Evolutionary conservation across 2,113 vertebrate species (phyloP), one percentile per base, ranked within the genome.

Genomic region (Microcebus lehilahytsara): DNA sequence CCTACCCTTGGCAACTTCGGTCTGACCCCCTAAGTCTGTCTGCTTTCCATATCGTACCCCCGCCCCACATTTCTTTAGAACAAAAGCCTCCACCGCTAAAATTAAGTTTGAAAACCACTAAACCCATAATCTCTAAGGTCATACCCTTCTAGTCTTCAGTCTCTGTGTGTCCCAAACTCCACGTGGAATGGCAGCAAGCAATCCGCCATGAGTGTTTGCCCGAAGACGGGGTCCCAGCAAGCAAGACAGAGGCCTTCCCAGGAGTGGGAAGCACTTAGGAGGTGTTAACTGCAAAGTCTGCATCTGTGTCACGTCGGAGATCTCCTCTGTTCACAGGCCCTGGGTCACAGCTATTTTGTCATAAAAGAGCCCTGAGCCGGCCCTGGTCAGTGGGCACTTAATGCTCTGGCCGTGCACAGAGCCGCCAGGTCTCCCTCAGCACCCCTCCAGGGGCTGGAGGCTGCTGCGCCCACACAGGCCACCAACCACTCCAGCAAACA

Each of bases 101-200:
- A 67, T 85, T 67, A 71, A 80, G 40, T 83, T 49, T 49, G 30
- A 66, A 96, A 96, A 32, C 27, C 72, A 77, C 14, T 72, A 30
- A 58, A n/a, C 16, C 4, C 4, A 30, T 16, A 8, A 30, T 91
- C 46, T 34, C 67, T 78, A 69, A 77, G 51, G 40, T 69, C 51
- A 53, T 13, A 46, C 20, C 3, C 42, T 86, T 40, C 23, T n/a
- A 17, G 37, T 40, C 40, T 66, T 51, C 51, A 86, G 46, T 83
- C 71, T 92, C 72, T 64, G 23, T 40, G 46, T 5, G n/a, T 89
- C 78, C 42, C 9, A 23, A 71, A 69, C 20, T 60, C 87, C 16
- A 37, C 7, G 3, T 4, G 4, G 17, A 22, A 40, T n/a, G 20
- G 32, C 22, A 74, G 56, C 22, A 58, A 67, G 3, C 22, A 40